These are phyloP conservation scores for Penaeus chinensis DNA, from an alignment of 1,140 invertebrate genomes.

Conservation along the genomic window DNA sequence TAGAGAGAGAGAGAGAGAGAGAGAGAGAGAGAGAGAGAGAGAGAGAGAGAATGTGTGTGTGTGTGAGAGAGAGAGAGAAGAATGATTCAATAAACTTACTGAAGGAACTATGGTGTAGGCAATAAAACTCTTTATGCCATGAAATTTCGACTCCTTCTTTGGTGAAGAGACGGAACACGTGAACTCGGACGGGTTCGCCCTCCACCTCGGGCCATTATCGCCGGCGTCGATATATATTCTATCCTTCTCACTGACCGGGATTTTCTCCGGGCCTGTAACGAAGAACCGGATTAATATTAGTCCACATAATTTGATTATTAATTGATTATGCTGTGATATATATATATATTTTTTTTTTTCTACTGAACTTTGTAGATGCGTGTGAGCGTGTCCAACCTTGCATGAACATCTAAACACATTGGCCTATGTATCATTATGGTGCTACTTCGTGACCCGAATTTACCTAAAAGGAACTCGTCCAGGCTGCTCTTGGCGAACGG, in stretches of 20 bases:
- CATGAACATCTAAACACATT: background rate
- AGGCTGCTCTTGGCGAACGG: slow-evolving; percentile 94
- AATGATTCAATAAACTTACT: slow-evolving; percentile 69
- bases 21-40: too few relatives aligned
- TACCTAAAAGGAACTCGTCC: slow-evolving; percentile 90
- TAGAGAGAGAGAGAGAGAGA: too few relatives aligned
- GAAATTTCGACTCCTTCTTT: slow-evolving; percentile 96
- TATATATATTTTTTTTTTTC: too few relatives aligned
- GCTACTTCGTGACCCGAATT: slow-evolving; percentile 66
- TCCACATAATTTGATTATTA: too few relatives aligned
- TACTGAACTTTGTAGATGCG: too few relatives aligned
- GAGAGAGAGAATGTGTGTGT: too few relatives aligned
- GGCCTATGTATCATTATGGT: slow-evolving; percentile 69
- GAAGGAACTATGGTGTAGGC: slow-evolving; percentile 96
- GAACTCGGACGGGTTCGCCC: slow-evolving; percentile 52
- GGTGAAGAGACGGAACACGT: slow-evolving; percentile 91
- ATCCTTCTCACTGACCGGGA: slow-evolving; percentile 69
- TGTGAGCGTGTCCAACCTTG: background rate
- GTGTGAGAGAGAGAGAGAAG: too few relatives aligned
- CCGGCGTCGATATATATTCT: slow-evolving; percentile 77
- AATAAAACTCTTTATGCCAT: slow-evolving; percentile 97
- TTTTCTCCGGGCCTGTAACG: slow-evolving; percentile 42
- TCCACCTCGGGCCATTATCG: slow-evolving; percentile 53
- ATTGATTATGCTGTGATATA: too few relatives aligned
- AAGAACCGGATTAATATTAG: background rate